Base-by-base conservation (phyloP, 2,113 vertebrate genomes). In the Numenius arquata region DNA sequence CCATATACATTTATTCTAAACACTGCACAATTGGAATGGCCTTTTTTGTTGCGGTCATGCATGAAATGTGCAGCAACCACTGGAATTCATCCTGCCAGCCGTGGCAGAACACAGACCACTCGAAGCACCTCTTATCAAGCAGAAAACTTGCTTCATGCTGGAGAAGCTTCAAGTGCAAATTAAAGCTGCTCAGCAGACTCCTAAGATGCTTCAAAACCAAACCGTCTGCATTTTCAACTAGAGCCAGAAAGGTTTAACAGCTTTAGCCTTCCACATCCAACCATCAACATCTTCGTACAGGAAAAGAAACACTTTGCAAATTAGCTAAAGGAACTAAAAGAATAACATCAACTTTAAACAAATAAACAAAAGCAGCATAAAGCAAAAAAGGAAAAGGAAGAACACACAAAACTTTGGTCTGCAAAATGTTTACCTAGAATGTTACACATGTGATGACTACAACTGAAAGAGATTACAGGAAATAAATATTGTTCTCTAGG, bases 81-180 rank as follows among this genome's bases (percentile, higher is more conserved):
- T 68, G 77, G 84, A 91, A 93, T 71, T 82, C 74, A 89, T 85
- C 58, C 91, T 88, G 93, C 84, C 84, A 91, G 62, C 68, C 30
- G 3, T 0, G 7, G 56, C 78, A 93, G 82, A 91, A 85, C 36
- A 78, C 6, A 67, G 36, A 47, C 12, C 38, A 61, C 88, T 71
- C 0, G 0, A 78, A 83, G 79, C 47, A 63, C 45, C 73, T 94
- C 78, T 88, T 17, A 90, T 84, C 74, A 75, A 92, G 59, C 77
- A 95, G 38, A 89, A 58, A 95, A 93, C 78, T 82, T 72, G 48
- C 23, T 81, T 92, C 72, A 67, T 65, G 88, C 55, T 78, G 55
- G 12, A 88, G 78, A 92, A 63, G 83, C 75, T 94, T 90, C 70
- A 88, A 93, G 66, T 40, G 56, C 50, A 93, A 95, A 74, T 89